Percentiles rank a stretch among this genome's conserved stretches.
These are phyloP conservation scores for Pterocles gutturalis DNA, from an alignment of 2,113 vertebrate genomes.

Conservation along the genomic window DNA sequence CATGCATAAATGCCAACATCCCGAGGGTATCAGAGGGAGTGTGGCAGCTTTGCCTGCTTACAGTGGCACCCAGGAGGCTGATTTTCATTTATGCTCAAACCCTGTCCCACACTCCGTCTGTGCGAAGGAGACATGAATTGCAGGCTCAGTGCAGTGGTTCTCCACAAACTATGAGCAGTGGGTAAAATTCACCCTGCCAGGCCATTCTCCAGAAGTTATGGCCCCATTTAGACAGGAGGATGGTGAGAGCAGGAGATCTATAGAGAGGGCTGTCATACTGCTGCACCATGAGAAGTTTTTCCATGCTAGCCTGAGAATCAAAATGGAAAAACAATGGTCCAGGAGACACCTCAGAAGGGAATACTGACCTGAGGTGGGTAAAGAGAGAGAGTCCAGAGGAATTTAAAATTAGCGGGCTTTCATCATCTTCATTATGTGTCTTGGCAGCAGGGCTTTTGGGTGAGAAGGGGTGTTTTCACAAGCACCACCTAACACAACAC, in stretches of 20 bases:
- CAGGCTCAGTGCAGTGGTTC: background rate
- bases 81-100: background rate
- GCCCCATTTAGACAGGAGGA: background rate
- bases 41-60: background rate
- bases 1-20: background rate
- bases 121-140: background rate
- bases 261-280: fast-evolving
- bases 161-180: background rate
- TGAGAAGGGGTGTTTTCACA: too few relatives aligned
- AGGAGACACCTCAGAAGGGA: background rate
- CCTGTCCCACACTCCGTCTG: background rate
- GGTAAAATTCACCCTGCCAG: background rate
- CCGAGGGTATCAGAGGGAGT: background rate
- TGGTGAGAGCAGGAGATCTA: background rate
- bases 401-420: background rate
- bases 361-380: background rate
- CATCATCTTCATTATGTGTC: background rate
- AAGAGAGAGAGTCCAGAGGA: background rate
- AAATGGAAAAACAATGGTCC: background rate
- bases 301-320: background rate
- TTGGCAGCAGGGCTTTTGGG: background rate
- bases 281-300: background rate
- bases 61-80: background rate
- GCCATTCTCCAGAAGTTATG: background rate
- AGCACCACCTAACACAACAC: fast-evolving